Conservation (phyloP, 2,797 vertebrate genomes). For the Somateria mollissima region DNA sequence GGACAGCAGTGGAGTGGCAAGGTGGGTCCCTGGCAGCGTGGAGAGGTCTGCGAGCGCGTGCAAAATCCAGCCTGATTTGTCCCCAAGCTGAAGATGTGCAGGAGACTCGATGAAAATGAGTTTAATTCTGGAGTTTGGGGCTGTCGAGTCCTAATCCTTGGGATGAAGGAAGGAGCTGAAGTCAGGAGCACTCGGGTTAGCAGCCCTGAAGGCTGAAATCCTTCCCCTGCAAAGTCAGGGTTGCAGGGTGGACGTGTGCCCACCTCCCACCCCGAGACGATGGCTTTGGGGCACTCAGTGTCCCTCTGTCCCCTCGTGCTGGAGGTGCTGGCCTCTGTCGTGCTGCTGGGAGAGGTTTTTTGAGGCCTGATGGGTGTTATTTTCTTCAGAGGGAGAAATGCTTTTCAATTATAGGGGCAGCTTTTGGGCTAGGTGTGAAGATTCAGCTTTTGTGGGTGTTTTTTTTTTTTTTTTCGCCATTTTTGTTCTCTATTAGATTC, state of each 20-base stretch:
- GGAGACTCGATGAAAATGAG: not conserved
- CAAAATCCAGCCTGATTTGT: not conserved
- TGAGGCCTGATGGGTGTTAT: not conserved
- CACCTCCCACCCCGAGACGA: fast-evolving
- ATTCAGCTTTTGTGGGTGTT: conserved; percentile 41
- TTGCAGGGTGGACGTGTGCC: not conserved
- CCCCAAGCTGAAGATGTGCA: not conserved
- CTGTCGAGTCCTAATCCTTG: not conserved
- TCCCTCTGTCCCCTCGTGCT: not conserved
- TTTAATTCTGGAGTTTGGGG: not conserved
- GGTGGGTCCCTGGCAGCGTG: not conserved
- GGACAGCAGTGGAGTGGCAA: fast-evolving
- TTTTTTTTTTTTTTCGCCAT: not conserved
- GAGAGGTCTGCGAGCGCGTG: not conserved
- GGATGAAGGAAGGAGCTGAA: not conserved
- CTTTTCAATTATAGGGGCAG: conserved; percentile 21
- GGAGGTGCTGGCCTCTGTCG: not conserved
- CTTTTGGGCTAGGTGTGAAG: conserved; percentile 53
- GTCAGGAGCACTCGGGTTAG: not conserved
- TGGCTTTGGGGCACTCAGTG: fast-evolving
- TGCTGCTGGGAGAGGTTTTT: not conserved
- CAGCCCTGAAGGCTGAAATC: fast-evolving
- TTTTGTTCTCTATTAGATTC: conserved; percentile 43
- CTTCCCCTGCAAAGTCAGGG: not conserved
- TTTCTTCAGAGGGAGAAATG: conserved; percentile 7